Evolutionary conservation across 2,888 invertebrate genomes (phyloP), one percentile per base, ranked within the genome.

Genomic region (Dolomedes plantarius): DNA sequence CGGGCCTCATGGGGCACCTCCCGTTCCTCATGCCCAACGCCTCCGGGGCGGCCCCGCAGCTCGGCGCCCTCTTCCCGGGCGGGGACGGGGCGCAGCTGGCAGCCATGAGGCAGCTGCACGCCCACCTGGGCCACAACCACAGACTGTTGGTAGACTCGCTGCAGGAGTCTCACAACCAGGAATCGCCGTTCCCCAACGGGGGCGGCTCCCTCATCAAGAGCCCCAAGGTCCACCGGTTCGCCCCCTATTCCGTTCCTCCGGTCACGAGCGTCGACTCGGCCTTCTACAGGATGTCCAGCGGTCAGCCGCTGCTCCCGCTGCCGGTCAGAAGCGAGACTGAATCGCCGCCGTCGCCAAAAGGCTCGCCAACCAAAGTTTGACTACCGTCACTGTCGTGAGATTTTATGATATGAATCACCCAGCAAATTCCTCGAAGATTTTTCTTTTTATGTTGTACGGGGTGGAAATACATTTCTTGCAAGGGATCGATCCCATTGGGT

Each of bases 61-160:
- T 77, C 56, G 69, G 68, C 11, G 13, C 23, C 11, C 46, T 79
- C 0, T 77, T 77, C 36, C 75, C 82, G 9, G 75, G 71, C 1
- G 67, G 28, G 6, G 80, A 75, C 32, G 65, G 74, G 6, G 76
- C 73, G 50, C 86, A 86, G 11, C 56, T 86, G 19, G 86, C 86
- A 36, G 86, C 86, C 23, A 79, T 86, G 80, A 75, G 86, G 23
- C 86, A 86, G n/a, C 72, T 86, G 23, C 86, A 86, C 41, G 86
- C 86, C 7, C 79, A 79, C 50, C 31, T 78, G 56, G 77, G 77
- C 0, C 85, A 86, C 28, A 71, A 71, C 39, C 74, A 46, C 41
- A 67, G 78, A 29, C 50, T 86, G 1, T 23, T 85, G 56, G 67
- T 78, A 77, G 83, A 85, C 62, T 71, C 71, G n/a, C 50, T 85